Evolutionary conservation across 2,888 invertebrate genomes (phyloP), one percentile per base, ranked within the genome.

Genomic region (Megalurothrips usitatus): DNA sequence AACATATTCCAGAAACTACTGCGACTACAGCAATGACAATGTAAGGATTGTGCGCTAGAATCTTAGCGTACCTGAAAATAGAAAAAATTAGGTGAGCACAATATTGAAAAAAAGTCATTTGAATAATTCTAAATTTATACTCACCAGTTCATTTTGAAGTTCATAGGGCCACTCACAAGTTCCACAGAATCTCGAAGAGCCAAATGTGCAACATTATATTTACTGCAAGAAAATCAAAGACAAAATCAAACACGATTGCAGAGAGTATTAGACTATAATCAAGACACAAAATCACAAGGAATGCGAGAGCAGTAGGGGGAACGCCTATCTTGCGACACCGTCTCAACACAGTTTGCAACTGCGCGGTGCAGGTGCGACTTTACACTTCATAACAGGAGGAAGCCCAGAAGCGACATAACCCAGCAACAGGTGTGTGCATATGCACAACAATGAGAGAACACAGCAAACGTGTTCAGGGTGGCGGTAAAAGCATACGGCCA

Each of bases 1-100:
- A 88, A 85, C 93, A 93, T 80, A 91, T 90, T 79, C 89, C 87
- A 81, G 92, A 92, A 83, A 93, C 89, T 81, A 92, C 89, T 82
- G 90, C 88, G 82, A 93, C 90, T 78, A 89, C 89, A 82, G 90
- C 86, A 82, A 93, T 87, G 85, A 94, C 91, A 84, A 91, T 87
- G 85, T 90, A 92, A 14, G 94, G 94, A 85, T 92, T 91, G 85
- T 91, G 90, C 81, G 92, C 92, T 85, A 94, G 88, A 84, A 92
- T 87, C 83, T 91, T 90, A 83, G 92, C 91, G 87, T 92, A 92
- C 91, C 92, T 88, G 58, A 79, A 34, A 81, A 82, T 81, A 49
- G n/a, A 81, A 78, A 80, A 80, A 80, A 63, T 79, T 17, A 80
- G 79, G 34, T 19, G 49, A 19, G 68, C 28, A n/a, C 68, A 81